Evolutionary conservation across 2,888 invertebrate species (phyloP), one percentile per base, ranked within the genome.

Genomic region (Andrena flavipes): DNA sequence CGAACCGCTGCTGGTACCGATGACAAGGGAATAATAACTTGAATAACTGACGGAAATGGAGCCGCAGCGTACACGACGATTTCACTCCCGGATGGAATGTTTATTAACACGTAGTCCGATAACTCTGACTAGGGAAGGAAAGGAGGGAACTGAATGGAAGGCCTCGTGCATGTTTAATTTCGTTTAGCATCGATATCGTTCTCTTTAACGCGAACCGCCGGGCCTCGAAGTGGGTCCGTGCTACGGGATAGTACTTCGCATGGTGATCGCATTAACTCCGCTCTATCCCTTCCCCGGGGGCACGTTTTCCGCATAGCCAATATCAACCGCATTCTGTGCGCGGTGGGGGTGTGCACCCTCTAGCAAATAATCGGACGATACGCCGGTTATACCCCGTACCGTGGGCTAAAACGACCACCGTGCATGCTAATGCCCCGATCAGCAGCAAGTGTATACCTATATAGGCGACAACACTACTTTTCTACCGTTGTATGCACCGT

Each of bases 261-360:
- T 78, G 86, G 87, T 84, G 88, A 89, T 90, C 90, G 83, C 88
- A 91, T 91, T 91, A 90, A 88, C 88, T 85, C 67, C 78, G 82
- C 63, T 82, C 69, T 83, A 83, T 87, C 81, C 80, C 80, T 75
- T 51, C 80, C 87, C 75, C 67, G 71, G 76, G 85, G 91, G 87
- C 90, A 91, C 91, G 91, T 92, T 91, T 92, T 87, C 90, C 87
- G 89, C 90, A 89, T 87, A 88, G 92, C 89, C 92, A 92, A 92
- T 92, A 92, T 91, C 89, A 88, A 87, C 82, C 82, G 64, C 84
- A 72, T 79, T 79, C 56, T 20, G 29, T 67, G 68, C 78, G 83
- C 79, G 82, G 62, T 69, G 65, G 23, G 78, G 78, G 80, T 84
- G 76, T 83, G 82, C 79, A 86, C 87, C 85, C 85, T 76, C 84